Base-by-base conservation (phyloP, 2,888 invertebrate genomes). In the Cataglyphis rosenhaueri region DNA sequence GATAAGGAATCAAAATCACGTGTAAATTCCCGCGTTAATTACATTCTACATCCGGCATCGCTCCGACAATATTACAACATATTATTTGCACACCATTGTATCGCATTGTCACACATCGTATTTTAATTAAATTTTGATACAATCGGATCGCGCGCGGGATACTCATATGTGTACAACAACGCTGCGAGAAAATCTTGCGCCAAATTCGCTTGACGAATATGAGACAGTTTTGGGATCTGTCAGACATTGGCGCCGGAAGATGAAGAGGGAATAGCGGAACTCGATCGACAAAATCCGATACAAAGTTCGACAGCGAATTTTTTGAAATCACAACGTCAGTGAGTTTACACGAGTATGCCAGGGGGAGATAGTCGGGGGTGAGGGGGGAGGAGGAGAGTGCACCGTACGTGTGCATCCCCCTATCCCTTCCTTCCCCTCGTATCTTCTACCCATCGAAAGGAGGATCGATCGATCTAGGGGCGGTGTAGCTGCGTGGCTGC, bases 391-490 rank as follows among this genome's bases (percentile, higher is more conserved):
- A 18, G 8, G 35, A 61, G 52, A 61, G 55, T 25, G 21, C 38
- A 52, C 62, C 48, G n/a, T 29, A 21, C 65, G 59, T 61, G 59
- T 61, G 52, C 66, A 61, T 41, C 32, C 66, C 32, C 32, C 65
- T 21, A 64, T 10, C 44, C 12, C 44, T 15, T 44, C 15, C 44
- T 48, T 21, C 66, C 21, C 21, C n/a, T 9, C 44, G 12, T 15
- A 12, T 1, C 2, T n/a, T 2, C 52, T 48, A 1, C 2, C 6
- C 48, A 48, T 6, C 52, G 41, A 61, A 78, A 79, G 25, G 68
- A 81, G 85, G 75, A 89, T 89, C 87, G 90, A 92, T 91, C 90
- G 88, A 87, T 85, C 84, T 81, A 78, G 35, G 82, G 83, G 64
- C 78, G 84, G 79, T 59, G 55, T 78, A 81, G 25, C 25, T 71